Conservation (phyloP, 2,797 vertebrate genomes). For the Neosilurus hyrtlii region DNA sequence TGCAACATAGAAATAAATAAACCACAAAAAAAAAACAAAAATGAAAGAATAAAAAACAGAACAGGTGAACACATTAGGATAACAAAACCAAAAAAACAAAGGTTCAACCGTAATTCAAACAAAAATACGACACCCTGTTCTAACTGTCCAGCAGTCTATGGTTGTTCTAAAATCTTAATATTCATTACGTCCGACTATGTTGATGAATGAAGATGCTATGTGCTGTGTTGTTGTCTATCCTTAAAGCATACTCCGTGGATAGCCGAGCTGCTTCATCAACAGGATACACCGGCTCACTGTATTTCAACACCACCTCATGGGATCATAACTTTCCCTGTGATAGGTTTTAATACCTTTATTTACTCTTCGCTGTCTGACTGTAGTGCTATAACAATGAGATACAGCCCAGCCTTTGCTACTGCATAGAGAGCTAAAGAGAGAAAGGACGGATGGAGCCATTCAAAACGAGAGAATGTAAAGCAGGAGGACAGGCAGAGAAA, state of each 20-base stretch:
- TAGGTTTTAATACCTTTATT: conserved; percentile 58
- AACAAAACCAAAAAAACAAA: neutral
- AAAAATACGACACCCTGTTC: neutral
- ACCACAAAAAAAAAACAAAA: too few species aligned
- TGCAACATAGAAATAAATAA: neutral
- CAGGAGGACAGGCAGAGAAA: conserved; percentile 1
- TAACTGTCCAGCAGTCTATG: too few species aligned
- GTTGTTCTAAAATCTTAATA: neutral
- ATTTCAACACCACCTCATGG: conserved; percentile 10
- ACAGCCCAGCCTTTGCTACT: conserved; percentile 41
- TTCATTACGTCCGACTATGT: neutral
- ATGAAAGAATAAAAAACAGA: too few species aligned
- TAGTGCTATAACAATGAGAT: conserved; percentile 51
- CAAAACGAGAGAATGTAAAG: conserved; percentile 24
- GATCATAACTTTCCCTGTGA: conserved; percentile 34
- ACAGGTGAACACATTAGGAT: neutral
- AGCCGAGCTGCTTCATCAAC: neutral
- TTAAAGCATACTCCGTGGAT: neutral
- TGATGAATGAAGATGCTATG: neutral
- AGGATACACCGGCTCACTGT: neutral
- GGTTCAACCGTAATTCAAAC: neutral
- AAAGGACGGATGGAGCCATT: conserved; percentile 26
- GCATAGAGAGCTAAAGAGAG: conserved; percentile 47
- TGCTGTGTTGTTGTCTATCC: too few species aligned
- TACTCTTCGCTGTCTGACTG: conserved; percentile 50